phyloP scores from a whole-genome alignment of 2,888 invertebrate genomes.

The Dioctria linearis region DNA sequence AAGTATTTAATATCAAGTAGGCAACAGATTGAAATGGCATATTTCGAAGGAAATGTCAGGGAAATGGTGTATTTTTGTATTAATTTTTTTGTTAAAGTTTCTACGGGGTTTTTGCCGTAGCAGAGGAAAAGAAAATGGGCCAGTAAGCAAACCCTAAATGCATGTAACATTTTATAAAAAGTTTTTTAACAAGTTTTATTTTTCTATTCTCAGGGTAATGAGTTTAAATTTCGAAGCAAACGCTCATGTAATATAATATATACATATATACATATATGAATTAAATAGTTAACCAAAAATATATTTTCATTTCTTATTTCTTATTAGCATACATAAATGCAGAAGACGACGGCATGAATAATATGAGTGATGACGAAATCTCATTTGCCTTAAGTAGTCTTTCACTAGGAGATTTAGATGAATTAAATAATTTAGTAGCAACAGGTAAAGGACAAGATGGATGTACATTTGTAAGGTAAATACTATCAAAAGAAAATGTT shows the following conservation, averaged over 20 bases:
- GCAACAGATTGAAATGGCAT: background rate
- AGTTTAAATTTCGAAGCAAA: conserved; percentile 20
- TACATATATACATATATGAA: background rate
- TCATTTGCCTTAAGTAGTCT: conserved; percentile 64
- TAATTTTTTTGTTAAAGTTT: conserved; percentile 2
- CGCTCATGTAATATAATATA: conserved; percentile 6
- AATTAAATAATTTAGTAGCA: conserved; percentile 63
- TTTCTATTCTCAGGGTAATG: background rate
- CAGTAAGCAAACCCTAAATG: too few relatives aligned
- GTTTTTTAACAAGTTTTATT: background rate
- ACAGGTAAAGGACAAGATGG: background rate
- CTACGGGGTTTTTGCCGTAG: background rate
- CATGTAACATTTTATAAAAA: background rate
- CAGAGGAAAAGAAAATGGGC: too few relatives aligned
- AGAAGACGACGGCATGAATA: conserved; percentile 17
- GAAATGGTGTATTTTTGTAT: background rate
- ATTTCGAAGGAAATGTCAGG: background rate
- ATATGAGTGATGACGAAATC: conserved; percentile 65
- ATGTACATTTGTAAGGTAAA: background rate
- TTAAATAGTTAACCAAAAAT: background rate
- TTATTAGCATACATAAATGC: background rate
- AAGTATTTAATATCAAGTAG: background rate
- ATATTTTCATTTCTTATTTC: background rate
- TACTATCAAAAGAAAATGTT: background rate
- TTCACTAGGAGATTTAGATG: conserved; percentile 64